phyloP scores from a whole-genome alignment of 2,888 invertebrate genomes.

The Spialia ferax region DNA sequence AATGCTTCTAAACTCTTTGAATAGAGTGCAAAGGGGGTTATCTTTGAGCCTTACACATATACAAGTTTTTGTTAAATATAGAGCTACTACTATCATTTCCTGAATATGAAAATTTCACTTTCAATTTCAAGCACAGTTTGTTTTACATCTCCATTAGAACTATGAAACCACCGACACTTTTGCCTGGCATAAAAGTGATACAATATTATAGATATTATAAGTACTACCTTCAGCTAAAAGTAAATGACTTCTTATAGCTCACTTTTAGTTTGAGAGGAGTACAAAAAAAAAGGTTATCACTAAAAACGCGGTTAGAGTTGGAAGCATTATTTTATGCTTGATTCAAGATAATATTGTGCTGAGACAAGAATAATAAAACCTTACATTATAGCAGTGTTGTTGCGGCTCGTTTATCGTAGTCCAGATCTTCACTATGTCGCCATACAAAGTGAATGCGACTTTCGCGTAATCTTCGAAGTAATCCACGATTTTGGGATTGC shows the following conservation, averaged over 20 bases:
- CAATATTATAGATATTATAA: no score
- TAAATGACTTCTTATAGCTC: not conserved
- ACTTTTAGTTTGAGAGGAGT: not conserved
- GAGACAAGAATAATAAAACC: constrained; percentile 47
- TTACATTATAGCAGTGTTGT: constrained; percentile 79
- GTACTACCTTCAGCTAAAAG: no score
- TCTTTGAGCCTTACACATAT: no score
- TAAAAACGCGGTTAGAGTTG: not conserved
- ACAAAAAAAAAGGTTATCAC: not conserved
- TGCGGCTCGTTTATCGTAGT: constrained; percentile 92
- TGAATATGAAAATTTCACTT: no score
- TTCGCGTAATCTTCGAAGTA: constrained; percentile 86
- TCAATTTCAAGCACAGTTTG: no score
- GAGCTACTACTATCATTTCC: no score
- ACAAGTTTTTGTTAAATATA: no score
- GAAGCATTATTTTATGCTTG: not conserved
- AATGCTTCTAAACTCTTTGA: no score
- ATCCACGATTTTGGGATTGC: constrained; percentile 80
- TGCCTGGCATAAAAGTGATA: no score
- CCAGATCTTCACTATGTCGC: constrained; percentile 90
- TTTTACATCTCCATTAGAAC: no score
- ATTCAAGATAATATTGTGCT: not conserved
- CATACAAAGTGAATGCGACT: constrained; percentile 86
- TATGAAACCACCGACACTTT: no score
- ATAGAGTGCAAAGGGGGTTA: no score